Evolutionary conservation across 2,113 vertebrate genomes (phyloP).

Genomic region (Nothobranchius furzeri): DNA sequence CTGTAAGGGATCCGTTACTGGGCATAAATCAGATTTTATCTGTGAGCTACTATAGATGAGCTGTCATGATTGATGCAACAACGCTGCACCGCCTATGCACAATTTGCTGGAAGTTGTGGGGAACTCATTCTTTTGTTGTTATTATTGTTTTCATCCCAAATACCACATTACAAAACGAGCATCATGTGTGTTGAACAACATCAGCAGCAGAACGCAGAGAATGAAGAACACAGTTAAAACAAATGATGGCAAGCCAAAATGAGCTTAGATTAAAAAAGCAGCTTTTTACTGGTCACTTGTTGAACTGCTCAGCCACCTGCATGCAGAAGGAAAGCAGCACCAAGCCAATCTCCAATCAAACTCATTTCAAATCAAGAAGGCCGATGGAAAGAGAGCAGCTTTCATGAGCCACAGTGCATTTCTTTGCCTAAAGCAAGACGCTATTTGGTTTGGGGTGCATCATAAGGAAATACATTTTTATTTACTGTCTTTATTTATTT

Average conservation of each 20-base stretch:
- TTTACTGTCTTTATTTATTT: too few relatives aligned
- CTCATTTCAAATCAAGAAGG: conserved; percentile 57
- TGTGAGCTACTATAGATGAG: conserved; percentile 55
- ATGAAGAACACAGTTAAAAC: too few relatives aligned
- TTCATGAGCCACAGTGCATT: conserved; percentile 35
- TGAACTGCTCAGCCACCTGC: conserved; percentile 32
- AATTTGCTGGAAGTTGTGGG: conserved; percentile 15
- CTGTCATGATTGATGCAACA: conserved; percentile 62
- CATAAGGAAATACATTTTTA: too few relatives aligned
- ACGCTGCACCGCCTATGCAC: conserved; percentile 19
- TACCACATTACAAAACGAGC: conserved; percentile 42
- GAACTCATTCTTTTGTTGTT: background rate
- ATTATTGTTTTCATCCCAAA: background rate
- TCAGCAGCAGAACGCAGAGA: background rate
- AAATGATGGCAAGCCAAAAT: background rate
- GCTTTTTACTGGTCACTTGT: conserved; percentile 38
- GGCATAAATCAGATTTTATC: conserved; percentile 64
- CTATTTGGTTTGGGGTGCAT: conserved; percentile 30
- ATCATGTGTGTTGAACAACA: conserved; percentile 37
- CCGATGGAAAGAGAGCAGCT: conserved; percentile 48
- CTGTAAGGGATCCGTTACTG: conserved; percentile 67
- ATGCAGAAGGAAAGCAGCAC: conserved; percentile 37
- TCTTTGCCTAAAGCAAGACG: conserved; percentile 29
- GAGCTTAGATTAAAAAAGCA: background rate
- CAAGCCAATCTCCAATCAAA: conserved; percentile 48